Conservation (phyloP, 2,113 vertebrate genomes). For the Sylvia atricapilla region DNA sequence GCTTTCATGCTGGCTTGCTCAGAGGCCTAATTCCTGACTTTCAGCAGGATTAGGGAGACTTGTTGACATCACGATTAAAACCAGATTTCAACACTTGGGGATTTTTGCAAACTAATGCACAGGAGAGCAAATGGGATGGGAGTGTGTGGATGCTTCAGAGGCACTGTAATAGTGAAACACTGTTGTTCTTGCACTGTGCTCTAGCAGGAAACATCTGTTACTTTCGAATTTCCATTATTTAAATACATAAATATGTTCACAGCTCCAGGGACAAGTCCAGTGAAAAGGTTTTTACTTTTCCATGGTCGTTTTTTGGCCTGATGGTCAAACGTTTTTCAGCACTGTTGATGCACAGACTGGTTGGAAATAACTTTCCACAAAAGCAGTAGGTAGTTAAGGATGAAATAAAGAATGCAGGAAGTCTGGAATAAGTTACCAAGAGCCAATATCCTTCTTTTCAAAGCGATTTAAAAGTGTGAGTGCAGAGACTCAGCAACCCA, state of each 20-base stretch:
- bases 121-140: neutral
- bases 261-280: neutral
- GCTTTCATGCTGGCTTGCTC: neutral
- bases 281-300: neutral
- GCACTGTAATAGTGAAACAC: neutral
- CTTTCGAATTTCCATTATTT: neutral
- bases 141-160: neutral
- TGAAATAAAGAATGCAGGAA: neutral
- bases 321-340: neutral
- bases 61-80: neutral
- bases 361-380: neutral
- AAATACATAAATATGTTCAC: neutral
- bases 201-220: slow-evolving; percentile 10
- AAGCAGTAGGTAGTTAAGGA: neutral
- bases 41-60: neutral
- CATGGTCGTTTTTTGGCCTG: neutral
- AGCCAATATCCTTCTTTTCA: neutral
- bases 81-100: neutral
- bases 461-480: neutral
- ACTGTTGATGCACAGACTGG: neutral
- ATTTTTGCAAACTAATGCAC: neutral
- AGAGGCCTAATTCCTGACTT: neutral
- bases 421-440: neutral
- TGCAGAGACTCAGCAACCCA: neutral
- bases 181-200: neutral